Evolutionary conservation across 2,113 vertebrate species (phyloP).

Genomic region (Toxotes jaculatrix): DNA sequence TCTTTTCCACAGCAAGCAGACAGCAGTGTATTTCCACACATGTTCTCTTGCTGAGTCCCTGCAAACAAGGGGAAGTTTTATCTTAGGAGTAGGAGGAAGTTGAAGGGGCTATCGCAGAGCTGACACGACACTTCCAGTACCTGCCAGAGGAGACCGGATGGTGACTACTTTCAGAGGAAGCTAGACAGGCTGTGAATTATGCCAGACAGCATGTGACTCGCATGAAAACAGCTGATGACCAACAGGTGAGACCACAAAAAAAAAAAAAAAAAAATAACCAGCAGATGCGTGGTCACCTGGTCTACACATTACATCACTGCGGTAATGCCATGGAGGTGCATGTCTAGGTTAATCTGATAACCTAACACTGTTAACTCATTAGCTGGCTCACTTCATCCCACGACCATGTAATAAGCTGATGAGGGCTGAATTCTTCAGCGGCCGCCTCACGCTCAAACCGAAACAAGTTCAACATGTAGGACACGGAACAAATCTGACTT

Average conservation of each 20-base stretch:
- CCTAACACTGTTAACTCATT: constrained; percentile 50
- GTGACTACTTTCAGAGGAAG: constrained; percentile 61
- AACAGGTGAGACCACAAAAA: constrained; percentile 35
- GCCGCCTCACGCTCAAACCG: neutral
- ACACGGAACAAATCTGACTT: neutral
- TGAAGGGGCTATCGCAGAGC: constrained; percentile 48
- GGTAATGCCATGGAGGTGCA: constrained; percentile 28
- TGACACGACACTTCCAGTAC: constrained; percentile 71
- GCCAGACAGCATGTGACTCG: constrained; percentile 50
- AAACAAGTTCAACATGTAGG: neutral
- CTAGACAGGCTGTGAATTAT: constrained; percentile 36
- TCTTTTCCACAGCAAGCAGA: constrained; percentile 15
- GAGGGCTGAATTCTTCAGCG: neutral
- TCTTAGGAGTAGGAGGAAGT: constrained; percentile 67
- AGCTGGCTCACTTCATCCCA: constrained; percentile 37
- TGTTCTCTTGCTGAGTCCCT: constrained; percentile 21
- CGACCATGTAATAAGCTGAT: constrained; percentile 35
- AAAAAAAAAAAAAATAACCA: neutral
- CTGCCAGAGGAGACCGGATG: constrained; percentile 64
- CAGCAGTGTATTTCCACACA: constrained; percentile 38
- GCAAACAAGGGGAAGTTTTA: constrained; percentile 47
- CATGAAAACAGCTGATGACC: constrained; percentile 14
- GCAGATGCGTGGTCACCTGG: neutral
- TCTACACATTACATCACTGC: neutral
- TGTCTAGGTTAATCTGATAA: constrained; percentile 46